A percentile compares a stretch with the other conserved stretches of the same genome.
Evolutionary conservation across 2,888 invertebrate genomes (phyloP).

Genomic region (Bhutanitis thaidina): DNA sequence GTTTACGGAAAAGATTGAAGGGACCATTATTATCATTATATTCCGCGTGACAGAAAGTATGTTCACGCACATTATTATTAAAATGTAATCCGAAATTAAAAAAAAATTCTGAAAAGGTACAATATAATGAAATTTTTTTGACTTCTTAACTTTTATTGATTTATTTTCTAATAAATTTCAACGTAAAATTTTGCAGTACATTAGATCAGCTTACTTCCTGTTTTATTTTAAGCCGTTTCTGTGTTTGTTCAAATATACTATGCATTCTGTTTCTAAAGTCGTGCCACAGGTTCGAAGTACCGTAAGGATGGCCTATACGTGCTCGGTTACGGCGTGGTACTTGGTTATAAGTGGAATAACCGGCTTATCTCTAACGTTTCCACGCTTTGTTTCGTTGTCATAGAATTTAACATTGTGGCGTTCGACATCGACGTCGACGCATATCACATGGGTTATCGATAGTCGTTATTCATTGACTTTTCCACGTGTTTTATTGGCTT

Average conservation of each 20-base stretch:
- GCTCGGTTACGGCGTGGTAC: slow-evolving; percentile 27
- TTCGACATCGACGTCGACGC: background rate
- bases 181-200: no score
- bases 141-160: no score
- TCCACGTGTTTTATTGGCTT: no score
- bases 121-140: no score
- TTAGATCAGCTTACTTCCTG: no score
- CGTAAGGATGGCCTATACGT: slow-evolving; percentile 54
- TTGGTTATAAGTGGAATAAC: slow-evolving; percentile 33
- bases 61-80: no score
- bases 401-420: slow-evolving; percentile 33
- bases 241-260: slow-evolving; percentile 23
- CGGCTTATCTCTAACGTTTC: slow-evolving; percentile 40
- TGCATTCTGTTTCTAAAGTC: slow-evolving; percentile 20
- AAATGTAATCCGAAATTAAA: no score
- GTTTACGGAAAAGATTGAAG: no score
- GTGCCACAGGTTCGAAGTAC: slow-evolving; percentile 48
- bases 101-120: no score
- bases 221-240: background rate
- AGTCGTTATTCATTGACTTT: background rate
- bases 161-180: no score
- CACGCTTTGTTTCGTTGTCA: slow-evolving; percentile 42
- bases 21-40: no score
- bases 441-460: background rate
- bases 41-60: no score